A percentile compares a stretch with the other conserved stretches of the same genome.
These are phyloP conservation scores for Eunapius fragilis DNA, from an alignment of 37 sponge, comb jelly and placozoan genomes.

Conservation along the genomic window DNA sequence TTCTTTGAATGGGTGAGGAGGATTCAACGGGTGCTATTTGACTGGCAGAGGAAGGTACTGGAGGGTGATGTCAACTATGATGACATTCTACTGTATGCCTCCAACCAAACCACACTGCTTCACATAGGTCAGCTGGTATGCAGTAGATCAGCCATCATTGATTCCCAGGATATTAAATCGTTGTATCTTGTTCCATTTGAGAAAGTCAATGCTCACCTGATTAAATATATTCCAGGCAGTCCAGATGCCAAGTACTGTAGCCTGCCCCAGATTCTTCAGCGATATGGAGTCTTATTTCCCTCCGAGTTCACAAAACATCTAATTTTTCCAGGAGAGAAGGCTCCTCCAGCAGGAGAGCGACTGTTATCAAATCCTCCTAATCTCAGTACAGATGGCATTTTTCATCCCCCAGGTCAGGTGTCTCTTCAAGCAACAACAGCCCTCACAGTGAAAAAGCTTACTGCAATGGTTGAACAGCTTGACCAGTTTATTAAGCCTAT, in stretches of 20 bases:
- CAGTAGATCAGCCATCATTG: slow-evolving; percentile 18
- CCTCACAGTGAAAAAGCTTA: slow-evolving; percentile 11
- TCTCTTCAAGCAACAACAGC: slow-evolving; percentile 24
- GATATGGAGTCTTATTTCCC: slow-evolving; percentile 51
- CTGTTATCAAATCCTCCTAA: slow-evolving; percentile 4
- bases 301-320: slow-evolving; percentile 11
- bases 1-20: slow-evolving; percentile 66
- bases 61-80: slow-evolving; percentile 49
- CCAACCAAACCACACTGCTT: slow-evolving; percentile 4
- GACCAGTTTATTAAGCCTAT: slow-evolving; percentile 34
- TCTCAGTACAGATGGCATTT: slow-evolving; percentile 22
- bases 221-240: slow-evolving; percentile 52
- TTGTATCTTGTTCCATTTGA: slow-evolving; percentile 27
- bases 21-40: slow-evolving; percentile 24
- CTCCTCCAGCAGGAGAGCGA: not conserved
- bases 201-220: slow-evolving; percentile 23
- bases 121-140: slow-evolving; percentile 31
- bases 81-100: slow-evolving; percentile 57
- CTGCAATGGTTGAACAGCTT: slow-evolving; percentile 7
- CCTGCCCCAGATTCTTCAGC: slow-evolving; percentile 28
- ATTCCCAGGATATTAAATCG: not conserved
- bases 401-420: slow-evolving; percentile 38
- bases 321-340: slow-evolving; percentile 36
- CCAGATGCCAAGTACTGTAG: slow-evolving; percentile 57
- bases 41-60: slow-evolving; percentile 51